Evolutionary conservation across 1,140 invertebrate species (phyloP), one percentile per base, ranked within the genome.

Genomic region (Musca domestica): DNA sequence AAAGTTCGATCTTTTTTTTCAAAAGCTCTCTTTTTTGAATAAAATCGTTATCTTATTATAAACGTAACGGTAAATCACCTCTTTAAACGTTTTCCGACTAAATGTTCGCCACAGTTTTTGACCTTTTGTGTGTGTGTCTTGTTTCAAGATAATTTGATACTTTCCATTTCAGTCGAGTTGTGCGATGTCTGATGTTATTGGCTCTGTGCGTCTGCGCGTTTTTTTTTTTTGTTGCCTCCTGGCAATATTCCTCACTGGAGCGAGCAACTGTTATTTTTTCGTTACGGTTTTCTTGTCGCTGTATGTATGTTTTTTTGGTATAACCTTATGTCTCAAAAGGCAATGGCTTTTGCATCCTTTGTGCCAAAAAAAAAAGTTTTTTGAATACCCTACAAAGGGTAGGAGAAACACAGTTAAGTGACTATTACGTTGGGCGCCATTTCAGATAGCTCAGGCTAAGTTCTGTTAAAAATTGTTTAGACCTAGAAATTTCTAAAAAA

Each of bases 101-200:
- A 61, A 61, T 61, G 34, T 41, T 41, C 34, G 27, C 27, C 3
- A 30, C 27, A 41, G 56, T 61, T 61, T 61, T 61, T 61, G 56
- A 61, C 56, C 56, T 61, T 61, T 61, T 61, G 56, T 61, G 56
- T 61, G 34, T 61, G 56, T 61, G 56, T 61, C 56, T 61, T 34
- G 34, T 61, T 41, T 61, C 56, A 61, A 20, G 56, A 19, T 61
- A 61, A 61, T 61, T 61, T 61, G 56, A 61, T 61, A 27, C 56
- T 61, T 61, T 61, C 34, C 34, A 41, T 61, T 41, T 17, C 6
- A 56, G 9, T 1, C 56, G 17, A n/a, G n/a, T 34, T 30, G 23
- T 51, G 1, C 4, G 17, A 19, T 51, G 20, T 22, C 48, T 51
- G 6, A 7, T 1, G 4, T 17, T 4, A 5, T 20, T 1, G 4